These are phyloP conservation scores for Hirudo medicinalis DNA, from an alignment of 1,140 invertebrate species.

Conservation along the genomic window DNA sequence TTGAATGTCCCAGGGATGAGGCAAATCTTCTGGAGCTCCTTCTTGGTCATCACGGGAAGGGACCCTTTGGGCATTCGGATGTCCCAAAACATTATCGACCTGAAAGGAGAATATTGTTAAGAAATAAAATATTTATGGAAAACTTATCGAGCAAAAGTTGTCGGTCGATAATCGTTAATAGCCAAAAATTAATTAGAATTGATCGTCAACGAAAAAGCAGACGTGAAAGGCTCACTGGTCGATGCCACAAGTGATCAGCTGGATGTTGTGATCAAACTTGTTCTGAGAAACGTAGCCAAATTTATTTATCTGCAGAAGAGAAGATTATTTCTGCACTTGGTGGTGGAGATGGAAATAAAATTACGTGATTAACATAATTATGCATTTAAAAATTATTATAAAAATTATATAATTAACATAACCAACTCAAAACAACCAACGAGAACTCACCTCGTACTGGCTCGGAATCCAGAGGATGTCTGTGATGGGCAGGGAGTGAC, in stretches of 20 bases:
- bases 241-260: constrained; percentile 37
- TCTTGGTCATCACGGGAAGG: constrained; percentile 26
- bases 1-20: constrained; percentile 34
- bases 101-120: constrained; percentile 8
- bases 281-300: constrained; percentile 36
- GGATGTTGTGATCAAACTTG: constrained; percentile 29
- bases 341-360: not conserved
- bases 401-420: too few species aligned
- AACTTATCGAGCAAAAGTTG: too few species aligned
- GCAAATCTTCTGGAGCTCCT: constrained; percentile 25
- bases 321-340: not conserved
- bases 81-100: constrained; percentile 39
- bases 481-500: constrained; percentile 38
- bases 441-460: constrained; percentile 36
- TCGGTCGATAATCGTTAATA: not conserved
- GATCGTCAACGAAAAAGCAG: not conserved
- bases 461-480: constrained; percentile 41
- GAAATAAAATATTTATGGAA: not conserved
- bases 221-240: constrained; percentile 33
- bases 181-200: not conserved
- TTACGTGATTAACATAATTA: not conserved
- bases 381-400: not conserved
- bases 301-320: constrained; percentile 33
- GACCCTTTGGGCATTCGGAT: constrained; percentile 31
- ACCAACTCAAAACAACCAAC: too few species aligned